Evolutionary conservation across 1,140 invertebrate species (phyloP).

Genomic region (Luehdorfia chinensis): DNA sequence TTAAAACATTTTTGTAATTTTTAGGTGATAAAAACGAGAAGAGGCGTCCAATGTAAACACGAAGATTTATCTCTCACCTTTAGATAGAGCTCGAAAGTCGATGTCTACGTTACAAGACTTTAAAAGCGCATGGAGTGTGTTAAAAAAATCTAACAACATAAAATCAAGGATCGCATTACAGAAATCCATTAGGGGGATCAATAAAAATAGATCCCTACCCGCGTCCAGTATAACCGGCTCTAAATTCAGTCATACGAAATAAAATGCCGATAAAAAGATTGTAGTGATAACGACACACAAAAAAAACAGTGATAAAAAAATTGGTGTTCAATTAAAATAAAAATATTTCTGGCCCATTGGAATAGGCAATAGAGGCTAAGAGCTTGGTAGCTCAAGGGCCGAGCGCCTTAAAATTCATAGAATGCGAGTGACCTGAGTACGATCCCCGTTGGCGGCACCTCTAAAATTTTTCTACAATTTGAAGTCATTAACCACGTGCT

Average conservation of each 20-base stretch:
- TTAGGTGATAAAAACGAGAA: too few relatives aligned
- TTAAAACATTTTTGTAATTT: too few relatives aligned
- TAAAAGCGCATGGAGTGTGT: conserved; percentile 39
- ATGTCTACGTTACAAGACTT: conserved; percentile 49
- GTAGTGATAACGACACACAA: conserved; percentile 25
- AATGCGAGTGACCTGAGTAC: too few relatives aligned
- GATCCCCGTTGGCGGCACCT: too few relatives aligned
- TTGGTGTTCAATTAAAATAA: conserved; percentile 12
- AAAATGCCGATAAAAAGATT: conserved; percentile 43
- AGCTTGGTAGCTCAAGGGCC: too few relatives aligned
- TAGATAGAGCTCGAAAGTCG: conserved; percentile 37
- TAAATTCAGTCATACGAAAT: conserved; percentile 61
- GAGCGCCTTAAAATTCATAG: too few relatives aligned
- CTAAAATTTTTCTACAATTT: too few relatives aligned
- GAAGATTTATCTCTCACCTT: conserved; percentile 27
- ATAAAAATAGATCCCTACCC: conserved; percentile 65
- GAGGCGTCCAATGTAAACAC: conserved; percentile 9
- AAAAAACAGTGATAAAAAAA: conserved; percentile 18
- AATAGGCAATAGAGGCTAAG: too few relatives aligned
- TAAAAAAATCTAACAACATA: conserved; percentile 51
- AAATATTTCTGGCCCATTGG: too few relatives aligned
- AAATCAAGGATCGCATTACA: conserved; percentile 70
- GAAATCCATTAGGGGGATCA: conserved; percentile 68
- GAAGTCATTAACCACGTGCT: too few relatives aligned
- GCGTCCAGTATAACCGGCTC: conserved; percentile 36